Conservation (phyloP, 23 tunicate species). For the Styela plicata region DNA sequence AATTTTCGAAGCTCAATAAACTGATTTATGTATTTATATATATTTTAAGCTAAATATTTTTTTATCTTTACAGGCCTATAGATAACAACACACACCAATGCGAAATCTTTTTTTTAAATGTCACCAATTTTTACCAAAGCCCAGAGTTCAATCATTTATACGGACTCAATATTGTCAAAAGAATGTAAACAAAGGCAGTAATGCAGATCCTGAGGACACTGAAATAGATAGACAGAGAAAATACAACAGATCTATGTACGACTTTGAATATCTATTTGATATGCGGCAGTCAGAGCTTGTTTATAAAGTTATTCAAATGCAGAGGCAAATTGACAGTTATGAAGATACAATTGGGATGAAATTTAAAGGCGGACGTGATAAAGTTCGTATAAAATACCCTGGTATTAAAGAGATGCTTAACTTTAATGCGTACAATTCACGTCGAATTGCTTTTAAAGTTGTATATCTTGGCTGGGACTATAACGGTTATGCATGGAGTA, state of each 20-base stretch:
- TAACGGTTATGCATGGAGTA: constrained; percentile 48
- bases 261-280: background rate
- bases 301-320: background rate
- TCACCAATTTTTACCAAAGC: too few relatives aligned
- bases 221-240: too few relatives aligned
- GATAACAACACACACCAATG: too few relatives aligned
- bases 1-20: too few relatives aligned
- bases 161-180: too few relatives aligned
- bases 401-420: constrained; percentile 36
- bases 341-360: background rate
- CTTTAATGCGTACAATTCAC: background rate
- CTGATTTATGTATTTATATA: too few relatives aligned
- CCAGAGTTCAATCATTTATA: too few relatives aligned
- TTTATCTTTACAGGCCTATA: too few relatives aligned
- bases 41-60: too few relatives aligned
- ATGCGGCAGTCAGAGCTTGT: background rate
- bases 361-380: background rate
- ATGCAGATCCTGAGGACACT: too few relatives aligned
- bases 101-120: too few relatives aligned
- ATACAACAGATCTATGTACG: background rate
- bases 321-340: background rate
- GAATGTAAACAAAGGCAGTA: too few relatives aligned
- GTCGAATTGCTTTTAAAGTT: constrained; percentile 75
- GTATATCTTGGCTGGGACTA: constrained; percentile 78
- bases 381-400: constrained; percentile 60